Conservation (phyloP, 2,113 vertebrate genomes). For the Progne subis region DNA sequence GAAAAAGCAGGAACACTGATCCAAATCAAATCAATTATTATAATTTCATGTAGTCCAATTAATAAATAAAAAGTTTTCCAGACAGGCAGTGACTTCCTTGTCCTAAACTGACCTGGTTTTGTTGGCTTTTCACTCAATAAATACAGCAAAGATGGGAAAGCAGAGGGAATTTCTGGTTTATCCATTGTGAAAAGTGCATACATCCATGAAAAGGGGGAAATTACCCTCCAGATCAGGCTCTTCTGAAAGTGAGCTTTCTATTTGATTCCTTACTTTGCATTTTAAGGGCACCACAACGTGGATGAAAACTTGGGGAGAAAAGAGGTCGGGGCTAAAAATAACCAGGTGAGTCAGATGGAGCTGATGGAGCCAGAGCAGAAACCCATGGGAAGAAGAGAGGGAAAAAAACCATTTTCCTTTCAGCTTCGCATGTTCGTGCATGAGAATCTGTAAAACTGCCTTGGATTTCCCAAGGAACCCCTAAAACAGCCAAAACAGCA, state of each 20-base stretch:
- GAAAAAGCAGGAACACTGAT: fast-evolving
- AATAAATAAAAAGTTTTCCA: neutral
- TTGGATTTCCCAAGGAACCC: neutral
- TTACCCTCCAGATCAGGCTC: fast-evolving
- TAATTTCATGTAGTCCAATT: neutral
- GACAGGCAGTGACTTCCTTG: neutral
- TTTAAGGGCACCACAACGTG: neutral
- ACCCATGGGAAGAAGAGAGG: neutral
- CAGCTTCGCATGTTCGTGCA: fast-evolving
- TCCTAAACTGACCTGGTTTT: neutral
- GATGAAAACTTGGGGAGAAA: neutral
- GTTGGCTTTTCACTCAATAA: neutral
- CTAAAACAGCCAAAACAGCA: neutral
- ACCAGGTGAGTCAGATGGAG: neutral
- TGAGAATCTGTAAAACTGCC: neutral
- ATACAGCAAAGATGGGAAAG: neutral
- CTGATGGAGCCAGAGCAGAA: fast-evolving
- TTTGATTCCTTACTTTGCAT: neutral
- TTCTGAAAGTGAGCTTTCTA: fast-evolving
- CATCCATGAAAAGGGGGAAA: neutral
- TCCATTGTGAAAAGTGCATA: no score
- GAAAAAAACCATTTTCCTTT: neutral
- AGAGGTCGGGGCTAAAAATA: constrained; percentile 39
- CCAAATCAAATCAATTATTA: neutral
- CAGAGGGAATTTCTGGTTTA: neutral